Conservation (phyloP, 2,113 vertebrate species). For the Atractosteus spatula region DNA sequence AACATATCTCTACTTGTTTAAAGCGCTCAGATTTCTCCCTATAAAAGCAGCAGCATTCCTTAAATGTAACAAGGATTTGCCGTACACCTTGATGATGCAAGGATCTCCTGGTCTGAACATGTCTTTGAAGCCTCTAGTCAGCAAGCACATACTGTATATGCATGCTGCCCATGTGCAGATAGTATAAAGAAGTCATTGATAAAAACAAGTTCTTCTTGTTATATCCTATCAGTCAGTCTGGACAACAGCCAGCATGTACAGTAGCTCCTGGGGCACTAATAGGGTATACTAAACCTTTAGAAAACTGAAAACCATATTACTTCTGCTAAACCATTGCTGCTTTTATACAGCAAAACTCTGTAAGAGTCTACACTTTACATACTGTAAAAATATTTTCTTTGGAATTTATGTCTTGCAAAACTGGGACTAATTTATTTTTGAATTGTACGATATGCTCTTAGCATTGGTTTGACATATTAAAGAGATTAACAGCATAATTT, state of each 20-base stretch:
- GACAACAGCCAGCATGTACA: slow-evolving; percentile 40
- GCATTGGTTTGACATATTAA: too few species aligned
- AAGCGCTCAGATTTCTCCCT: slow-evolving; percentile 23
- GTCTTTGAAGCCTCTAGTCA: slow-evolving; percentile 26
- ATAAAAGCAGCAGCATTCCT: slow-evolving; percentile 31
- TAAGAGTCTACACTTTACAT: too few species aligned
- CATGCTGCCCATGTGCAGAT: slow-evolving; percentile 41
- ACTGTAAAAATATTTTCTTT: too few species aligned
- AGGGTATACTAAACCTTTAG: slow-evolving; percentile 22
- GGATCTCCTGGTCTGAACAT: slow-evolving; percentile 41
- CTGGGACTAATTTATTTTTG: too few species aligned
- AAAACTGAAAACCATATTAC: not conserved
- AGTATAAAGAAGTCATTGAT: slow-evolving; percentile 67
- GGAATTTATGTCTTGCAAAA: too few species aligned
- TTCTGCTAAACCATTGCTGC: too few species aligned
- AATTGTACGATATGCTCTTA: too few species aligned
- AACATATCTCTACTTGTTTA: slow-evolving; percentile 34
- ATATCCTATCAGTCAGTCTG: slow-evolving; percentile 56
- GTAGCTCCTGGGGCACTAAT: slow-evolving; percentile 45
- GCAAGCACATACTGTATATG: slow-evolving; percentile 23
- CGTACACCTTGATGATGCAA: slow-evolving; percentile 22
- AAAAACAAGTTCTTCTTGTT: slow-evolving; percentile 74
- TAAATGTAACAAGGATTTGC: slow-evolving; percentile 10
- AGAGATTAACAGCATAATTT: too few species aligned
- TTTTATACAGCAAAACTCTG: too few species aligned